These are phyloP conservation scores for Drosophila fuyamai DNA, from an alignment of 1,140 invertebrate species.

Conservation along the genomic window DNA sequence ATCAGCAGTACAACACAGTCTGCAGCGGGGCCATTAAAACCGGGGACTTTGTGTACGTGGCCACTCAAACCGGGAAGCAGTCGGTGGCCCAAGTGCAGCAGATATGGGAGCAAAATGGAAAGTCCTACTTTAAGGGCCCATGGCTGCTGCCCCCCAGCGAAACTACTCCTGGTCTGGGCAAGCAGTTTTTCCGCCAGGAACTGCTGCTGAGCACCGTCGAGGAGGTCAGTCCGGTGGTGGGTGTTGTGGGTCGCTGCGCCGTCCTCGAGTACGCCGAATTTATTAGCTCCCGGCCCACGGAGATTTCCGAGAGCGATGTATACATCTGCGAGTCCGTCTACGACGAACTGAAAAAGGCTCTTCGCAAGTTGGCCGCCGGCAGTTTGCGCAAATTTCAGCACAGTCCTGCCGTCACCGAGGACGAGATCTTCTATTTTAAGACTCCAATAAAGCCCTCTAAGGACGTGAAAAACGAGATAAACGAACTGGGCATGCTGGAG, in stretches of 20 bases:
- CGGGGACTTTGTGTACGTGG: slow-evolving; percentile 97
- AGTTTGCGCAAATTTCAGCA: slow-evolving; percentile 94
- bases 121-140: slow-evolving; percentile 96
- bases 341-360: slow-evolving; percentile 93
- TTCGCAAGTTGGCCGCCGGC: slow-evolving; percentile 90
- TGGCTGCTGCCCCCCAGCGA: slow-evolving; percentile 96
- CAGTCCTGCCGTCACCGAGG: slow-evolving; percentile 92
- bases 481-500: slow-evolving; percentile 87
- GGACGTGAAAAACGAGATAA: slow-evolving; percentile 83
- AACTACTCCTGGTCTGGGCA: slow-evolving; percentile 87
- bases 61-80: slow-evolving; percentile 93
- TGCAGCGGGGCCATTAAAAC: slow-evolving; percentile 93
- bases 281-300: slow-evolving; percentile 96
- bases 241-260: slow-evolving; percentile 95
- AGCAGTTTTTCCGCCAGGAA: slow-evolving; percentile 96
- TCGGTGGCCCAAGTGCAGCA: slow-evolving; percentile 97
- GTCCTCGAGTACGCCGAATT: slow-evolving; percentile 97
- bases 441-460: slow-evolving; percentile 89
- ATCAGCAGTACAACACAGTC: slow-evolving; percentile 95
- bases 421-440: slow-evolving; percentile 97
- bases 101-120: slow-evolving; percentile 95
- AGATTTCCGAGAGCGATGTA: slow-evolving; percentile 96
- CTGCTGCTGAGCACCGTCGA: slow-evolving; percentile 96
- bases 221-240: slow-evolving; percentile 95
- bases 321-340: slow-evolving; percentile 97